Conservation (phyloP, 2,797 vertebrate genomes). For the Lerista edwardsae region DNA sequence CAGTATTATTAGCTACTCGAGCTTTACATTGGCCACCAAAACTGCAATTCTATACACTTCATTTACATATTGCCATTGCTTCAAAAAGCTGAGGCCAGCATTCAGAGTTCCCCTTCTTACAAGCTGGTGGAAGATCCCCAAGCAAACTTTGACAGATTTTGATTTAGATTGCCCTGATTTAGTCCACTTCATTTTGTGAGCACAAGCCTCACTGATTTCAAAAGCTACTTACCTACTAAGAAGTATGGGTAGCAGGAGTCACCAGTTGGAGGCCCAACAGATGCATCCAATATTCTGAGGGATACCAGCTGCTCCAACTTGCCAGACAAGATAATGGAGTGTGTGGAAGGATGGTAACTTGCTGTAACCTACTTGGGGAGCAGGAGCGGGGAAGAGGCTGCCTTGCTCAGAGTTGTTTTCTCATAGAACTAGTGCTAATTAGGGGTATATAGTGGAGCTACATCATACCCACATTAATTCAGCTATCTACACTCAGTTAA, state of each 20-base stretch:
- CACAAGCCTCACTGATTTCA: not conserved
- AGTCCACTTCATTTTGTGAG: not conserved
- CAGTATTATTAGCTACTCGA: not conserved
- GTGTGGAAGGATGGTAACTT: too few species aligned
- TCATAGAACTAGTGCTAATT: not conserved
- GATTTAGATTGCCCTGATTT: not conserved
- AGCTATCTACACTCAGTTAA: too few species aligned
- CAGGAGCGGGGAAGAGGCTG: not conserved
- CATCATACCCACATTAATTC: too few species aligned
- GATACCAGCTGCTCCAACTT: not conserved
- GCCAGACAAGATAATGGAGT: not conserved
- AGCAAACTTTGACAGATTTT: too few species aligned
- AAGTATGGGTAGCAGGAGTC: not conserved
- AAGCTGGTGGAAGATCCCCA: too few species aligned
- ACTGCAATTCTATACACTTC: not conserved
- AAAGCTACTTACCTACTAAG: not conserved
- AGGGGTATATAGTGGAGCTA: too few species aligned
- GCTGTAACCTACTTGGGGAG: not conserved
- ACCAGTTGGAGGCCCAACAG: not conserved
- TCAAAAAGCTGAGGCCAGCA: not conserved
- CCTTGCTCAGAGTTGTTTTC: not conserved
- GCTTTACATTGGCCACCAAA: not conserved
- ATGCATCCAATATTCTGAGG: not conserved
- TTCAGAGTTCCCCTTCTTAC: not conserved
- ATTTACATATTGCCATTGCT: not conserved